Evolutionary conservation across 2,113 vertebrate species (phyloP).

Genomic region (Sorex fumeus): DNA sequence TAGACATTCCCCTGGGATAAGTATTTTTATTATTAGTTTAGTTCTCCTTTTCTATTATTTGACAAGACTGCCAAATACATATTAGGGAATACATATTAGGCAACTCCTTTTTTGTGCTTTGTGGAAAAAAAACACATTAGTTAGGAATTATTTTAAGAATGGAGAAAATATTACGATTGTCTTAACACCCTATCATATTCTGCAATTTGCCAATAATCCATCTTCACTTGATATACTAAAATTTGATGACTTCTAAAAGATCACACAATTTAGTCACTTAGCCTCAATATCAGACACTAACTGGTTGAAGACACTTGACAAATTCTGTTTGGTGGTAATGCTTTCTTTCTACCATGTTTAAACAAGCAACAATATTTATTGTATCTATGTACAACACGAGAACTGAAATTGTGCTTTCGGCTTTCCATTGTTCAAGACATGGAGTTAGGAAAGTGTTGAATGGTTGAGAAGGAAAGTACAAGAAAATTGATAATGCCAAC

Average conservation of each 20-base stretch:
- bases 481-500: neutral
- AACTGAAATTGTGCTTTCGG: neutral
- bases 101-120: neutral
- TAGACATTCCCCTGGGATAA: neutral
- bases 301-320: neutral
- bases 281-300: neutral
- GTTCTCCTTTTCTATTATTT: neutral
- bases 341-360: neutral
- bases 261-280: neutral
- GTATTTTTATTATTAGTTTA: neutral
- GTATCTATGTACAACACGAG: neutral
- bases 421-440: neutral
- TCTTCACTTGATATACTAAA: neutral
- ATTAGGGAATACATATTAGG: neutral
- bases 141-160: neutral
- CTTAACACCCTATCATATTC: neutral
- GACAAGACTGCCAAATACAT: no score
- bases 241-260: neutral
- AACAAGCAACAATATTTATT: no score
- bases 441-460: neutral
- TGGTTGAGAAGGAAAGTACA: neutral
- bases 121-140: neutral
- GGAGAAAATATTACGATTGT: neutral
- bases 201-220: neutral
- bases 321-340: no score